These are phyloP conservation scores for Fabriciana adippe DNA, from an alignment of 2,888 invertebrate species.

Conservation along the genomic window DNA sequence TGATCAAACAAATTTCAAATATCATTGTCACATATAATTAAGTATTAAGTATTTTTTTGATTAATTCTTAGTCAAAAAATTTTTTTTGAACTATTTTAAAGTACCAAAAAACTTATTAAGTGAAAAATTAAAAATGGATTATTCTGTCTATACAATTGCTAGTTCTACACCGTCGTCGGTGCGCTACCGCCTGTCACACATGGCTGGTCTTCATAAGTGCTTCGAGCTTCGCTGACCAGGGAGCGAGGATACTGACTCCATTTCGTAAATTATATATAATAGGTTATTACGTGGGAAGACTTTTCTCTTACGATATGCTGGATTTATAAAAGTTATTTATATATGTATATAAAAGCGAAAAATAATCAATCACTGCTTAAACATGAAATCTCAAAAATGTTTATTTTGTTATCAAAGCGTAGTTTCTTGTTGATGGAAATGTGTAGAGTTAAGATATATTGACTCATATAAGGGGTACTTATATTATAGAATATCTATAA, in stretches of 20 bases:
- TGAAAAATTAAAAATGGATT: not conserved
- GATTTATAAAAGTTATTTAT: not conserved
- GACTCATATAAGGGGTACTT: too few species aligned
- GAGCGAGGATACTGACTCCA: slow-evolving; percentile 34
- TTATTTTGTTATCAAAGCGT: too few species aligned
- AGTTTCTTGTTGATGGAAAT: too few species aligned
- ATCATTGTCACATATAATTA: too few species aligned
- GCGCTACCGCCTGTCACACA: slow-evolving; percentile 70
- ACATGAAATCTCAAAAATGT: too few species aligned
- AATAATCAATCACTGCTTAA: too few species aligned
- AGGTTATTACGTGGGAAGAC: slow-evolving; percentile 11
- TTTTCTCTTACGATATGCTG: not conserved
- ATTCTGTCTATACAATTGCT: slow-evolving; percentile 25
- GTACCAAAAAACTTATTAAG: too few species aligned
- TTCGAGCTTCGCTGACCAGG: slow-evolving; percentile 59
- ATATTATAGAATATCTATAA: too few species aligned
- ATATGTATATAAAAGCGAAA: not conserved
- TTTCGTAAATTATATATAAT: slow-evolving; percentile 14
- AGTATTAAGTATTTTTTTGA: not conserved
- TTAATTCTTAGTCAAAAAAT: not conserved
- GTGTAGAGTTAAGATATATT: too few species aligned
- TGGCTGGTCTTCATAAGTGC: slow-evolving; percentile 64
- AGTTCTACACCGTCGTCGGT: slow-evolving; percentile 50
- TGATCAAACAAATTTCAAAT: too few species aligned
- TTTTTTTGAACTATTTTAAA: too few species aligned